These are phyloP conservation scores for Blastobasis lacticolella DNA, from an alignment of 2,888 invertebrate genomes.

Conservation along the genomic window DNA sequence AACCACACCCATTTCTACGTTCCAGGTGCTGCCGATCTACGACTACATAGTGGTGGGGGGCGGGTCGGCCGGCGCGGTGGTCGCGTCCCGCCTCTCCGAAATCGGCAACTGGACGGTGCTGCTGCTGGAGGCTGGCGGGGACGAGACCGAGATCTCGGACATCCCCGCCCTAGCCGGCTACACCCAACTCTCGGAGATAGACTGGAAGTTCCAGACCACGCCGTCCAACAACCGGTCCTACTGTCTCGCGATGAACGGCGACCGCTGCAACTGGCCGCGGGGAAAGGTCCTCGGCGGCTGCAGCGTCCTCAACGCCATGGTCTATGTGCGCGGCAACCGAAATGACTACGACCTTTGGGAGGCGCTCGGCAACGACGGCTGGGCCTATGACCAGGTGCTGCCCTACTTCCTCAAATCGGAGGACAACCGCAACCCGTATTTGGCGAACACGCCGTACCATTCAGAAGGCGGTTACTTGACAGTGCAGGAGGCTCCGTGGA, in stretches of 20 bases:
- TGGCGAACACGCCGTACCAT: constrained; percentile 84
- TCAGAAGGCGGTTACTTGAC: constrained; percentile 86
- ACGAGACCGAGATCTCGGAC: constrained; percentile 92
- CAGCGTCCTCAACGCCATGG: constrained; percentile 92
- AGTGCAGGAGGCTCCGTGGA: constrained; percentile 89
- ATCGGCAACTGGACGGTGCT: constrained; percentile 87
- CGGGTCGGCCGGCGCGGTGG: constrained; percentile 91
- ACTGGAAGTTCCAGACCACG: constrained; percentile 94
- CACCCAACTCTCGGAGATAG: constrained; percentile 87
- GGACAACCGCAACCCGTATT: constrained; percentile 89
- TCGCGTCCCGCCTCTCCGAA: constrained; percentile 88
- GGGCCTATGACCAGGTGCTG: constrained; percentile 87
- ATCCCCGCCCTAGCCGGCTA: constrained; percentile 90
- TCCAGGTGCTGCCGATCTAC: constrained; percentile 83
- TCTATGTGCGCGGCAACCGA: constrained; percentile 91
- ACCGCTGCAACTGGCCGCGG: constrained; percentile 92
- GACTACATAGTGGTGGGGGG: constrained; percentile 92
- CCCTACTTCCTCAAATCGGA: constrained; percentile 92
- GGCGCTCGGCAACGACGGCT: constrained; percentile 86
- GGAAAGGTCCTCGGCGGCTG: constrained; percentile 93
- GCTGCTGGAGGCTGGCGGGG: constrained; percentile 89
- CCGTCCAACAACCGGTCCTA: constrained; percentile 85
- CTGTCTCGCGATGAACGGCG: constrained; percentile 90
- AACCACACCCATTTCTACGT: constrained; percentile 13
- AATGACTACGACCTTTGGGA: constrained; percentile 93